phyloP scores from a whole-genome alignment of 2,113 vertebrate species.

The Sapajus apella region DNA sequence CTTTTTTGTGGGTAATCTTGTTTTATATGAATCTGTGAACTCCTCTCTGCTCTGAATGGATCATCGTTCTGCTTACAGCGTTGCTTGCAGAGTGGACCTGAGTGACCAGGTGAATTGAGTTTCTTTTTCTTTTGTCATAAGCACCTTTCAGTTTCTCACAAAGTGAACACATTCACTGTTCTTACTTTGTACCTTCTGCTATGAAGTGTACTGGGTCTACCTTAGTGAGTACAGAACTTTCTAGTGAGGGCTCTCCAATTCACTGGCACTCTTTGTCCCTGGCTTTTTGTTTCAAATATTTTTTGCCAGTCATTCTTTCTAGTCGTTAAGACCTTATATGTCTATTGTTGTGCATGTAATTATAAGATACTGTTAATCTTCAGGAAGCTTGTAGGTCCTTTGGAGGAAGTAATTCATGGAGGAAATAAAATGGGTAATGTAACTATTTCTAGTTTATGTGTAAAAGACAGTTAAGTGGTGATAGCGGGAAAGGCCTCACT shows the following conservation, averaged over 20 bases:
- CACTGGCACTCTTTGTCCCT: background rate
- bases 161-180: background rate
- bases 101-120: background rate
- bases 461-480: background rate
- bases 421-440: background rate
- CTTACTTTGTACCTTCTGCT: background rate
- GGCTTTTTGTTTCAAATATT: background rate
- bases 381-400: background rate
- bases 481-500: background rate
- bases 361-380: background rate
- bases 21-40: background rate
- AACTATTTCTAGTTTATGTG: background rate
- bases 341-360: background rate
- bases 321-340: background rate
- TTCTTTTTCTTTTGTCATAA: background rate
- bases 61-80: too few relatives aligned
- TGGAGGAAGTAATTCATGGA: background rate
- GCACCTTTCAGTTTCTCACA: background rate
- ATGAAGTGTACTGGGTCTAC: background rate
- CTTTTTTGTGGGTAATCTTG: background rate
- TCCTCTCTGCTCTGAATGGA: background rate
- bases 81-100: background rate
- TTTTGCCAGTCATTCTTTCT: background rate
- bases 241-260: background rate
- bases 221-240: background rate